A percentile compares a stretch with the other conserved stretches of the same genome.
These are phyloP conservation scores for Cynaeus angustus DNA, from an alignment of 2,888 invertebrate genomes.

Conservation along the genomic window DNA sequence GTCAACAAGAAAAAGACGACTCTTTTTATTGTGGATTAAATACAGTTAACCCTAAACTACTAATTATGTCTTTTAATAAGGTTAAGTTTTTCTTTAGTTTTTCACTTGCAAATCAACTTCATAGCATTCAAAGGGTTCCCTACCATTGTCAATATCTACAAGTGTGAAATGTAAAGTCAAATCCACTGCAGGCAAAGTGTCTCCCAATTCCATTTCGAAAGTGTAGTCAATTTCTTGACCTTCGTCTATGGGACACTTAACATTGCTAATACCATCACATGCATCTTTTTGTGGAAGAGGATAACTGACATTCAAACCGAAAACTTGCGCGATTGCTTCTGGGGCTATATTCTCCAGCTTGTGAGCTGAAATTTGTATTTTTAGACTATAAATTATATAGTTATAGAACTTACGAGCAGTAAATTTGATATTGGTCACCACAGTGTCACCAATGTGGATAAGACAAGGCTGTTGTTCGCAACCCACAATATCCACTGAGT, in stretches of 20 bases:
- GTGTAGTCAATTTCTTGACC: conserved; percentile 52
- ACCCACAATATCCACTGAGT: conserved; percentile 5
- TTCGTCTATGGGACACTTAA: conserved; percentile 55
- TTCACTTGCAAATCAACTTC: not conserved
- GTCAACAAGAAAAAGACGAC: too few species aligned
- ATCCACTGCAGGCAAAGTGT: conserved; percentile 46
- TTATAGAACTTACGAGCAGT: conserved; percentile 17
- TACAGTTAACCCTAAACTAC: too few species aligned
- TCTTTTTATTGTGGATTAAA: too few species aligned
- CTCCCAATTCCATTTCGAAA: conserved; percentile 46
- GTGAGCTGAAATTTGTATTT: conserved; percentile 45
- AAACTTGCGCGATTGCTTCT: conserved; percentile 42
- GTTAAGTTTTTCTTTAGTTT: too few species aligned
- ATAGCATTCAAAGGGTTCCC: not conserved
- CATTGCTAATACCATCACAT: conserved; percentile 55
- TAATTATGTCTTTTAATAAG: too few species aligned
- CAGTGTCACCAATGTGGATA: conserved; percentile 5
- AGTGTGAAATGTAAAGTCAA: not conserved
- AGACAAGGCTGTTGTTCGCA: conserved; percentile 14
- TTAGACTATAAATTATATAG: too few species aligned
- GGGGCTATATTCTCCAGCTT: conserved; percentile 55
- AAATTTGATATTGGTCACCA: conserved; percentile 17
- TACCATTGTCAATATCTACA: not conserved
- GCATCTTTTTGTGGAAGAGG: conserved; percentile 53
- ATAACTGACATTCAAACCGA: conserved; percentile 50